A percentile compares a stretch with the other conserved stretches of the same genome.
Conservation (phyloP, 2,113 vertebrate genomes). For the Gallinago paraguaiae region DNA sequence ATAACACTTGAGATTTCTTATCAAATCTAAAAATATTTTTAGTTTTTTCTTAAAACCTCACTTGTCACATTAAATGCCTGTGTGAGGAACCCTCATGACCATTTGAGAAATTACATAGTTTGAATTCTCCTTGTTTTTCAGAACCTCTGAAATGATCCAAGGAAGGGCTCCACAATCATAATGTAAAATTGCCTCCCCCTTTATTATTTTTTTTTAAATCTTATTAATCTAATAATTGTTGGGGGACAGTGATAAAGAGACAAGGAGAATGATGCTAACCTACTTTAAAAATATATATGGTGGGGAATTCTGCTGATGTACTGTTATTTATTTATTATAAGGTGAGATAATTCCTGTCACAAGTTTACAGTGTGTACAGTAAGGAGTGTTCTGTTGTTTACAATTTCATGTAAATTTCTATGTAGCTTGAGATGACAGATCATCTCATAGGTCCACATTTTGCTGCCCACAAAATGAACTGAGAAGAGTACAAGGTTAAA, state of each 20-base stretch:
- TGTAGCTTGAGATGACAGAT: background rate
- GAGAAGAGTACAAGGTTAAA: background rate
- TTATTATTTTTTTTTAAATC: background rate
- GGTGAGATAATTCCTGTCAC: background rate
- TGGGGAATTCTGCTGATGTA: background rate
- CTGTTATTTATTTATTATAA: background rate
- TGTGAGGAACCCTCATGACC: background rate
- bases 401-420: background rate
- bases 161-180: background rate
- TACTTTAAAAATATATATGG: background rate
- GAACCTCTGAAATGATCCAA: background rate
- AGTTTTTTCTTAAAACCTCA: background rate
- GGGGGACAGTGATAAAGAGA: background rate
- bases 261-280: background rate
- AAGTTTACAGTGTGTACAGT: background rate
- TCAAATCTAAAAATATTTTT: background rate
- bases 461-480: background rate
- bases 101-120: background rate
- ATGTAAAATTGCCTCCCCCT: fast-evolving
- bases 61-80: background rate
- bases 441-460: background rate
- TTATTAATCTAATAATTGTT: background rate
- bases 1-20: background rate
- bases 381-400: background rate
- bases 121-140: background rate